Conservation (phyloP, 2,797 vertebrate genomes). For the Pseudopleuronectes americanus region DNA sequence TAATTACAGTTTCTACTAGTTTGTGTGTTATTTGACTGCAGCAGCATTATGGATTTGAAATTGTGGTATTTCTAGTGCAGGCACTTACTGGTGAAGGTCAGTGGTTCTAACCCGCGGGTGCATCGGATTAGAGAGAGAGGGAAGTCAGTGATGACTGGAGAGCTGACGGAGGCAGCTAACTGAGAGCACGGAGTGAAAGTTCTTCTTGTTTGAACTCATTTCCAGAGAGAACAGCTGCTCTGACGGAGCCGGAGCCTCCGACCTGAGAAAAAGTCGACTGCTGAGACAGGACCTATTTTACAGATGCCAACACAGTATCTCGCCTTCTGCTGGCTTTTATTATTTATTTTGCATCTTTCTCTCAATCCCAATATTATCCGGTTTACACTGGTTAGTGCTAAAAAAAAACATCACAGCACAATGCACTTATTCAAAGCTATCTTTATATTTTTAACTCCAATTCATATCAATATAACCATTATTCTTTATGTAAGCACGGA, state of each 20-base stretch:
- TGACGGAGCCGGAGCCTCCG: conserved; percentile 22
- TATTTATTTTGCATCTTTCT: too few species aligned
- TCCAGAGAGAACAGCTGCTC: conserved; percentile 29
- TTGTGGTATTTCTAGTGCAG: conserved; percentile 1
- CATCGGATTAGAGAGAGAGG: not conserved
- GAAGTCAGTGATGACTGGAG: conserved; percentile 13
- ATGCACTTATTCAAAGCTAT: too few species aligned
- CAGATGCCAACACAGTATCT: conserved; percentile 10
- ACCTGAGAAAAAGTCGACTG: conserved; percentile 33
- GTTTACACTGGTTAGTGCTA: too few species aligned
- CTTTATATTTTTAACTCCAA: too few species aligned
- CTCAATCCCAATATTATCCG: not conserved
- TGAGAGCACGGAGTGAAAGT: conserved; percentile 42
- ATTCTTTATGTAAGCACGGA: too few species aligned
- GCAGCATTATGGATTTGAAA: too few species aligned
- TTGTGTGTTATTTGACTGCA: not conserved
- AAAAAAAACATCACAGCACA: too few species aligned
- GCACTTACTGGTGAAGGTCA: conserved; percentile 31
- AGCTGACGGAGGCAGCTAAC: conserved; percentile 34
- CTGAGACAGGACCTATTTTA: conserved; percentile 14
- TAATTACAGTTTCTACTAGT: not conserved
- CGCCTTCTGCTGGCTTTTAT: not conserved
- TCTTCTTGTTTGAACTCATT: conserved; percentile 55
- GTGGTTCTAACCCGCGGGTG: conserved; percentile 38
- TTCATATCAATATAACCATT: too few species aligned